Percentiles rank a stretch among this genome's conserved stretches.
Evolutionary conservation across 2,113 vertebrate species (phyloP).

Genomic region (Hyperopisus bebe): DNA sequence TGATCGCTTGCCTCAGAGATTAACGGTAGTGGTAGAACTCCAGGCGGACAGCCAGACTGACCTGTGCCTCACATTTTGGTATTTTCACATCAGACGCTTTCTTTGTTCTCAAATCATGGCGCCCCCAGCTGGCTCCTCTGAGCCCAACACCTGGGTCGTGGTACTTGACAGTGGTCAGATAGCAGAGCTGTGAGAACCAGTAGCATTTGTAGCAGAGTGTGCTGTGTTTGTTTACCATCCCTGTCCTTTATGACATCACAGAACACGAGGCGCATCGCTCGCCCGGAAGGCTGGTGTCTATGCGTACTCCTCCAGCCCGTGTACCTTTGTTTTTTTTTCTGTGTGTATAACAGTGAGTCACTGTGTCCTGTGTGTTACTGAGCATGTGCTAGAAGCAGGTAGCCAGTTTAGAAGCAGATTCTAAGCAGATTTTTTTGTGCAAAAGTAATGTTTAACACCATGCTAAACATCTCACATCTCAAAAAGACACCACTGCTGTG

Average conservation of each 20-base stretch:
- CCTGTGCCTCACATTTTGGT: not conserved
- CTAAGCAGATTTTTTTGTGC: not conserved
- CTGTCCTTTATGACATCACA: not conserved
- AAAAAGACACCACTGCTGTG: not conserved
- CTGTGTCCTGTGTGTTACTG: not conserved
- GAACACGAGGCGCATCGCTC: not conserved
- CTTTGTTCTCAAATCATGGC: not conserved
- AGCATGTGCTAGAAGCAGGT: not conserved
- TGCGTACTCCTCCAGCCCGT: not conserved
- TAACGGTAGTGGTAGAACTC: not conserved
- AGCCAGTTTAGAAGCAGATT: not conserved
- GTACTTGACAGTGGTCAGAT: not conserved
- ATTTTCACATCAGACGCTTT: not conserved
- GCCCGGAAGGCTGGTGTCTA: not conserved
- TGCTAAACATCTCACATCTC: not conserved
- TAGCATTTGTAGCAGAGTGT: not conserved
- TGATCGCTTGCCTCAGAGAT: not conserved
- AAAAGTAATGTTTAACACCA: not conserved
- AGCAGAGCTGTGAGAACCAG: not conserved
- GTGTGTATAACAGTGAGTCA: not conserved
- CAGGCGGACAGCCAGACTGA: not conserved
- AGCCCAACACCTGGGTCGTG: not conserved
- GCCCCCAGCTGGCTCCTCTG: not conserved
- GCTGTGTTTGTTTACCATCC: not conserved
- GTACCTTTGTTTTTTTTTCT: not conserved